These are phyloP conservation scores for Heliconius hermathena DNA, from an alignment of 1,140 invertebrate species.

Conservation along the genomic window DNA sequence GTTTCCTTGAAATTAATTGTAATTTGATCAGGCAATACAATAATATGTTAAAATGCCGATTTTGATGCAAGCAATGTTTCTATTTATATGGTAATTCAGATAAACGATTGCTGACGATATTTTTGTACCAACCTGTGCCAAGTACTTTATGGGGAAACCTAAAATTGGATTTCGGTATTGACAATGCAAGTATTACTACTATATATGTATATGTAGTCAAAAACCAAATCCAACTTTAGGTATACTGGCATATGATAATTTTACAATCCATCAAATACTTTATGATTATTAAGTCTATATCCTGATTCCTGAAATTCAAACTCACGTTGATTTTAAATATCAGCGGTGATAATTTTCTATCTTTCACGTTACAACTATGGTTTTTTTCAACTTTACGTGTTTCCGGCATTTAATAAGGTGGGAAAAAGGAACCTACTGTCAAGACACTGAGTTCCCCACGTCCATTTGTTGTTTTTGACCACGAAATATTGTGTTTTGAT, in stretches of 20 bases:
- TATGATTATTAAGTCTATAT: too few relatives aligned
- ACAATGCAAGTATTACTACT: not conserved
- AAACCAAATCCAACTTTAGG: not conserved
- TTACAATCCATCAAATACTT: too few relatives aligned
- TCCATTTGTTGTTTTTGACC: not conserved
- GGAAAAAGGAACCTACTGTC: too few relatives aligned
- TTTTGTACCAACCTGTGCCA: constrained; percentile 16
- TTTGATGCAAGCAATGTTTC: not conserved
- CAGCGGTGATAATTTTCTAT: not conserved
- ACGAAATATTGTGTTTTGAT: not conserved
- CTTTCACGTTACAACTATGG: not conserved
- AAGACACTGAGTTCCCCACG: too few relatives aligned
- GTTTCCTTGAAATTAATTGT: not conserved
- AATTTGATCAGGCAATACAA: not conserved
- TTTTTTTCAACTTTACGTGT: too few relatives aligned
- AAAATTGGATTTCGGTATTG: not conserved
- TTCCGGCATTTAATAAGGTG: too few relatives aligned
- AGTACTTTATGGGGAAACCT: not conserved
- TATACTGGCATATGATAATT: not conserved
- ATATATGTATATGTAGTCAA: too few relatives aligned
- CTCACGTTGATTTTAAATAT: too few relatives aligned
- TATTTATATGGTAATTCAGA: constrained; percentile 21
- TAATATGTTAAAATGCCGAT: not conserved
- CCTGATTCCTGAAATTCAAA: too few relatives aligned
- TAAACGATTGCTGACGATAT: not conserved